Evolutionary conservation across 2,888 invertebrate genomes (phyloP).

Genomic region (Ochropacha duplaris): DNA sequence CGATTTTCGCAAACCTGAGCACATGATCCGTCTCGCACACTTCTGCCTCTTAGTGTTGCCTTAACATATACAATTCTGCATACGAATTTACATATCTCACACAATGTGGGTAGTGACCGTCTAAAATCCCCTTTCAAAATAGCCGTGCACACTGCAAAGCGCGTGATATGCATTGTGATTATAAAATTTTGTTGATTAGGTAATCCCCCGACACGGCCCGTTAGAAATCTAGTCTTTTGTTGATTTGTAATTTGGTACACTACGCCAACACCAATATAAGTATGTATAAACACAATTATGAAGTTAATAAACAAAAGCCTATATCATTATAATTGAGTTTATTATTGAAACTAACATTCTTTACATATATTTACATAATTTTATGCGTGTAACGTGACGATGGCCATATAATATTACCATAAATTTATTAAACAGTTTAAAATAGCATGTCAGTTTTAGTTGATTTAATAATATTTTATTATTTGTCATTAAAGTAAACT

Average conservation of each 20-base stretch:
- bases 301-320: background rate
- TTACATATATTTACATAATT: background rate
- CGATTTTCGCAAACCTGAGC: constrained; percentile 13
- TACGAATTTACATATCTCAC: constrained; percentile 49
- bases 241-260: constrained; percentile 10
- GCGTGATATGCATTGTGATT: constrained; percentile 54
- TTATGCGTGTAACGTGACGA: background rate
- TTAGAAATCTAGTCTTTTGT: constrained; percentile 41
- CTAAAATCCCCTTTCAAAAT: constrained; percentile 46
- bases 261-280: background rate
- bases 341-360: background rate
- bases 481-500: too few relatives aligned
- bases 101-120: constrained; percentile 27
- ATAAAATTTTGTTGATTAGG: constrained; percentile 44
- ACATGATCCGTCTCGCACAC: constrained; percentile 17
- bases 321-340: background rate
- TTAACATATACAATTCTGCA: constrained; percentile 43
- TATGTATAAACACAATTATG: background rate
- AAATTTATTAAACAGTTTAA: too few relatives aligned
- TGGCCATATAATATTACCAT: background rate
- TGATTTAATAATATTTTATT: too few relatives aligned
- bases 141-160: constrained; percentile 19
- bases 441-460: too few relatives aligned
- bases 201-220: constrained; percentile 28
- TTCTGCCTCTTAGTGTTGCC: constrained; percentile 22